phyloP scores from a whole-genome alignment of 2,888 invertebrate genomes.

The Drosophila limbata region DNA sequence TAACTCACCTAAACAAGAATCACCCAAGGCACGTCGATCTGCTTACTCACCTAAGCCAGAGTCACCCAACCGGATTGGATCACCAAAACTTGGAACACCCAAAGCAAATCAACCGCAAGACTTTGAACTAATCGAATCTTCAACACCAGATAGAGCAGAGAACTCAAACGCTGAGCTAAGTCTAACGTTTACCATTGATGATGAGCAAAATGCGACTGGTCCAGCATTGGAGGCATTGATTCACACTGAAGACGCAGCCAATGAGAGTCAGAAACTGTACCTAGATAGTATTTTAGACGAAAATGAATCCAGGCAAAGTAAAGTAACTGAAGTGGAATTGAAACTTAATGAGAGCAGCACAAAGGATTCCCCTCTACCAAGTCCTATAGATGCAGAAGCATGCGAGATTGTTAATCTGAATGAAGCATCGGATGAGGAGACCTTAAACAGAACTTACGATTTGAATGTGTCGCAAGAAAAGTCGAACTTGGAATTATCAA shows the following conservation, averaged over 20 bases:
- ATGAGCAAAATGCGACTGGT: conserved; percentile 9
- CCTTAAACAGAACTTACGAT: conserved; percentile 35
- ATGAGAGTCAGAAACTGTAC: neutral
- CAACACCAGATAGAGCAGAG: conserved; percentile 25
- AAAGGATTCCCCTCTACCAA: neutral
- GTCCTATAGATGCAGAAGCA: neutral
- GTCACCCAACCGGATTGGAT: conserved; percentile 26
- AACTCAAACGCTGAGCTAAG: conserved; percentile 56
- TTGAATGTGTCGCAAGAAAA: conserved; percentile 2
- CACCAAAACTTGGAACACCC: conserved; percentile 26
- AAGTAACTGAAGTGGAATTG: neutral
- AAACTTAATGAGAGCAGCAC: neutral
- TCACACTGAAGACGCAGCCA: neutral
- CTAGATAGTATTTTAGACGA: neutral
- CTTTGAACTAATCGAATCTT: conserved; percentile 11
- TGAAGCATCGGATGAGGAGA: neutral
- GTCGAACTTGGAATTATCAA: neutral
- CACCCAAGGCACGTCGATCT: conserved; percentile 61
- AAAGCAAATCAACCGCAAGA: neutral
- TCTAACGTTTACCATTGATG: conserved; percentile 70
- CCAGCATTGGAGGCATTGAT: conserved; percentile 9
- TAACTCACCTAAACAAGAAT: conserved; percentile 45
- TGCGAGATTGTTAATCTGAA: neutral
- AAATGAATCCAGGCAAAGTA: neutral
- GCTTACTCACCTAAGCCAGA: conserved; percentile 49